Conservation (phyloP, 37 sponge, comb jelly and placozoan genomes). For the Geodia barretti region DNA sequence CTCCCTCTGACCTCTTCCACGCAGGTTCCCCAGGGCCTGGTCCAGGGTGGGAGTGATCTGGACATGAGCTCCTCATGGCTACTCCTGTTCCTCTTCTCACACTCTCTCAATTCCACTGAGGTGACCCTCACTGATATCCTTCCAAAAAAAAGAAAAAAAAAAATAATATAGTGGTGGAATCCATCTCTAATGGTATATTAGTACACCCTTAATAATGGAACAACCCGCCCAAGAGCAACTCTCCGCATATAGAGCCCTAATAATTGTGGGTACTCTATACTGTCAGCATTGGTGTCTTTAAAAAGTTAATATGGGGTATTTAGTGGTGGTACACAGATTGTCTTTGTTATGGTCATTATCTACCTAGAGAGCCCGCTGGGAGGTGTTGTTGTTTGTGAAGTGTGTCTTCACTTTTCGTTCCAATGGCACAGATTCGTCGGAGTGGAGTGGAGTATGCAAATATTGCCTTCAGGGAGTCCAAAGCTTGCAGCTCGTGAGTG, state of each 20-base stretch:
- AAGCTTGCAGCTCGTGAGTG: conserved; percentile 27
- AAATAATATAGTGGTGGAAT: too few relatives aligned
- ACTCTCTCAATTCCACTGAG: conserved; percentile 14
- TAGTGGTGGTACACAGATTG: too few relatives aligned
- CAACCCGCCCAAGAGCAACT: too few relatives aligned
- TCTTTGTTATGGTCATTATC: too few relatives aligned
- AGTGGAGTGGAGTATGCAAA: conserved; percentile 9
- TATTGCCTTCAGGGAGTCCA: conserved; percentile 17
- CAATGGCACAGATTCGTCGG: conserved; percentile 15
- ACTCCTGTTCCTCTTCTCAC: conserved; percentile 51
- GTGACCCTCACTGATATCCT: conserved; percentile 11
- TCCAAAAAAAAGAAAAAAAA: too few relatives aligned
- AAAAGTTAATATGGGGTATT: too few relatives aligned
- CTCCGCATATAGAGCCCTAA: too few relatives aligned
- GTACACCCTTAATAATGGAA: too few relatives aligned
- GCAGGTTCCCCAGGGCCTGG: conserved; percentile 67
- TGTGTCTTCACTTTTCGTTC: neutral
- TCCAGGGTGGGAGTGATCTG: conserved; percentile 83
- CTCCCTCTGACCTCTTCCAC: neutral
- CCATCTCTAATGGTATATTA: too few relatives aligned
- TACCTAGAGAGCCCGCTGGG: too few relatives aligned
- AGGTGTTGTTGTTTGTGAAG: neutral
- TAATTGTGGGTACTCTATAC: too few relatives aligned
- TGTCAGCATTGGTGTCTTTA: too few relatives aligned
- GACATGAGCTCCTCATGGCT: conserved; percentile 76